Evolutionary conservation across 2,797 vertebrate species (phyloP), one percentile per base, ranked within the genome.

Genomic region (Oreonectes daqikongensis): DNA sequence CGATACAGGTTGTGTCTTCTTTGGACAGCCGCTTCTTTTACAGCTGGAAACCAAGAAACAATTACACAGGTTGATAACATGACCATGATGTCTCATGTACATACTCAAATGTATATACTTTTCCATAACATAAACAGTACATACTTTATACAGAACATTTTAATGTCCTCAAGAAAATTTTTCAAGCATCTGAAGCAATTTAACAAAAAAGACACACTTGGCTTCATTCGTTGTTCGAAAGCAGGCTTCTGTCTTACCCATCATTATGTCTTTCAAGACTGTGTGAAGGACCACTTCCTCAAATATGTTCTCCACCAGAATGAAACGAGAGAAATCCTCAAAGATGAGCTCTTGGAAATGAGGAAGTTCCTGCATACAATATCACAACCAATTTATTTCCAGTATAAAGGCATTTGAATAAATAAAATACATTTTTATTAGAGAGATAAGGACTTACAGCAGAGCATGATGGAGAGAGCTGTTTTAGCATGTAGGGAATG

Each of bases 261-360:
- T 94, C 90, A 95, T 94, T 82, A 99, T 97, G 86, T 99, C 97
- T 87, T 98, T 99, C 94, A 96, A 95, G 74, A 97, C 95, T 0
- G 95, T 96, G 79, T 97, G 97, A 15, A 98, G 90, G 81, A 99
- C 95, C 46, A 98, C 95, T 84, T 98, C 97, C 87, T 99, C 97
- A 0, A 96, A 98, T 0, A 96, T 94, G 91, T 94, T 98, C 85
- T 96, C 96, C 83, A 98, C 94, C 84, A 97, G 88, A 84, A 99
- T 95, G 87, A 96, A 97, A 42, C 84, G 90, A 65, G 95, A 94
- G 4, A 96, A 96, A 87, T 99, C 96, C 87, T 98, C 96, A 0
- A 98, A 99, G 87, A 99, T 99, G 80, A 98, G 89, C 87, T 98
- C 97, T 87, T 94, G 93, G 87, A 96, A 98, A 73, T 89, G 93